Conservation (phyloP, 2,888 invertebrate species). For the Clistopyga incitator region DNA sequence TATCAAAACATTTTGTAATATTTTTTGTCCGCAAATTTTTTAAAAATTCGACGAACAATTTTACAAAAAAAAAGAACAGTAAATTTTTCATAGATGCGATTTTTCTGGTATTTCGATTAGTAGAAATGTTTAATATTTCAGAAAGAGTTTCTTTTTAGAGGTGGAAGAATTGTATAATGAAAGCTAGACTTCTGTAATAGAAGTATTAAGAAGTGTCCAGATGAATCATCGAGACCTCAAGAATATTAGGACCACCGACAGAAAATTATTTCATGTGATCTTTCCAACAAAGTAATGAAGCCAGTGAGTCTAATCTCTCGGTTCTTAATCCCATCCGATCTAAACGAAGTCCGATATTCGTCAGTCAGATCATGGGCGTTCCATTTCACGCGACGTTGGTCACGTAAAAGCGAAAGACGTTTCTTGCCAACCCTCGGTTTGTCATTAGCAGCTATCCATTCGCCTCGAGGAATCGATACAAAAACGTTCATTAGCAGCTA, state of each 20-base stretch:
- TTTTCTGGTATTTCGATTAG: too few species aligned
- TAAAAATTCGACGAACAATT: too few species aligned
- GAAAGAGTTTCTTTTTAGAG: too few species aligned
- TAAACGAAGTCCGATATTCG: constrained; percentile 43
- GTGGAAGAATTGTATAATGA: too few species aligned
- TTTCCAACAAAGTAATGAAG: not conserved
- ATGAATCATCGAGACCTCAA: not conserved
- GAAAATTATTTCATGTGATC: not conserved
- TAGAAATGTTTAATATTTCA: too few species aligned
- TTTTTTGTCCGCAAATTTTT: too few species aligned
- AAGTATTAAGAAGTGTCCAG: not conserved
- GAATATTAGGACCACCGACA: not conserved
- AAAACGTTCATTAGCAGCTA: constrained; percentile 67
- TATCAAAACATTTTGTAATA: too few species aligned
- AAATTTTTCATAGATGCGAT: not conserved
- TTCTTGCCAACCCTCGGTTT: constrained; percentile 41
- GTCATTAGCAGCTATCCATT: constrained; percentile 56
- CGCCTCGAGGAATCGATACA: constrained; percentile 57
- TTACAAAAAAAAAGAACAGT: not conserved
- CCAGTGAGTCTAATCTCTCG: constrained; percentile 14
- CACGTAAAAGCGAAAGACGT: constrained; percentile 65
- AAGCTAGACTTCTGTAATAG: too few species aligned
- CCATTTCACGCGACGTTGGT: constrained; percentile 55
- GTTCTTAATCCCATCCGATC: constrained; percentile 42
- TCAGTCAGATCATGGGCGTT: constrained; percentile 39